These are phyloP conservation scores for Poeciliopsis turrubarensis DNA, from an alignment of 2,113 vertebrate species.

Conservation along the genomic window DNA sequence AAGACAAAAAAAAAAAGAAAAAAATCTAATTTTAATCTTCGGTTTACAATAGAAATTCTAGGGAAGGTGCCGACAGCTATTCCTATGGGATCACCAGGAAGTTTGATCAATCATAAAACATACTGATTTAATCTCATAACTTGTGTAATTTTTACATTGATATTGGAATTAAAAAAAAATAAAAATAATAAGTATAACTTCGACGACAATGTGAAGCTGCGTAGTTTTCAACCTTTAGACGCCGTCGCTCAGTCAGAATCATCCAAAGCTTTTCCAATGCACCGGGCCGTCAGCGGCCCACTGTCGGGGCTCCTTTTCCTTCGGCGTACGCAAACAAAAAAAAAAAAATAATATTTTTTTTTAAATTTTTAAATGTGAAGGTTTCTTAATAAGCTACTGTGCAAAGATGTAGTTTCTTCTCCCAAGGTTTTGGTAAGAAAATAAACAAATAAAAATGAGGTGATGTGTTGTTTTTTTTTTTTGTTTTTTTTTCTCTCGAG, in stretches of 20 bases:
- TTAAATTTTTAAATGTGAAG: not conserved
- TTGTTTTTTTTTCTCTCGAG: constrained; percentile 64
- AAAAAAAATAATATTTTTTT: too few relatives aligned
- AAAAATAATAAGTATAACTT: constrained; percentile 4
- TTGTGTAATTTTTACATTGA: constrained; percentile 8
- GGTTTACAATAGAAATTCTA: constrained; percentile 15
- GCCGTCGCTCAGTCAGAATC: constrained; percentile 23
- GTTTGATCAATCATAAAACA: constrained; percentile 38
- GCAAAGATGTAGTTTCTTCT: constrained; percentile 83
- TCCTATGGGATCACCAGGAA: constrained; percentile 43
- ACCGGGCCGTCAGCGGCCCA: constrained; percentile 20
- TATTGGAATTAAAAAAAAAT: constrained; percentile 9
- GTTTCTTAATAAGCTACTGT: constrained; percentile 67
- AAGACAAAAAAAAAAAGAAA: not conserved
- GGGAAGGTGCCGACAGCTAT: constrained; percentile 61
- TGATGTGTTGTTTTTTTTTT: constrained; percentile 87
- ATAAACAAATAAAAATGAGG: constrained; percentile 80
- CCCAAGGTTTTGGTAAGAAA: constrained; percentile 85
- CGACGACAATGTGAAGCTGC: not conserved
- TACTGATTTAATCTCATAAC: constrained; percentile 6
- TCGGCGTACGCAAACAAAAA: constrained; percentile 23
- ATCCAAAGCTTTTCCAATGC: constrained; percentile 1
- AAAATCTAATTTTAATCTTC: constrained; percentile 42
- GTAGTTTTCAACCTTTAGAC: not conserved
- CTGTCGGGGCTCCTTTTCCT: constrained; percentile 16